Percentiles rank a stretch among this genome's conserved stretches.
These are phyloP conservation scores for rabbit (Oryctolagus cuniculus) DNA, from an alignment of 2,113 vertebrate genomes.

Conservation along the genomic window mOryCun1.1 NC_091451.1:37201501-37202000, in stretches of 20 bases:
- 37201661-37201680: constrained; percentile 20
- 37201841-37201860: not conserved
- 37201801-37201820: not conserved
- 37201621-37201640: not conserved
- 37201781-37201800: not conserved
- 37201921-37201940: not conserved
- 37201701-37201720: not conserved
- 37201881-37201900: not conserved
- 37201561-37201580: not conserved
- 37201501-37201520: too few relatives aligned
- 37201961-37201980: not conserved
- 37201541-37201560: not conserved
- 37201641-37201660: constrained; percentile 57
- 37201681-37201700: not conserved
- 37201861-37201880: not conserved
- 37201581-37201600: not conserved
- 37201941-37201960: not conserved
- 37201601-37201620: not conserved
- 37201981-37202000: not conserved
- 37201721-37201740: too few relatives aligned
- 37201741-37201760: not conserved
- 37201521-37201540: not conserved
- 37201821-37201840: not conserved
- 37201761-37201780: not conserved
- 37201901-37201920: not conserved